Percentiles rank a stretch among this genome's conserved stretches.
Conservation (phyloP, 2,888 invertebrate genomes). For the Petrolisthes manimaculis region DNA sequence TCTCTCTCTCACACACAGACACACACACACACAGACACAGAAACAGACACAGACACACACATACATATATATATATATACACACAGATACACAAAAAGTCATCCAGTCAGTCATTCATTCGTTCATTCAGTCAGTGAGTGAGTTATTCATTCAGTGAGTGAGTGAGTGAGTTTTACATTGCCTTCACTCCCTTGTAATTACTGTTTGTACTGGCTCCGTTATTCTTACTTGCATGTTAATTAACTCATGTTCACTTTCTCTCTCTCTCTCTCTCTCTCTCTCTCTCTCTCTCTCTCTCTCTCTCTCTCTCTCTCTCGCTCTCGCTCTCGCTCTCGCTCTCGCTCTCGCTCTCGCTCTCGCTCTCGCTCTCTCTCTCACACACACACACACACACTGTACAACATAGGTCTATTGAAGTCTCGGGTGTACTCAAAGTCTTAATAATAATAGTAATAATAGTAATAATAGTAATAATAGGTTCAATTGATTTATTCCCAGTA, state of each 20-base stretch:
- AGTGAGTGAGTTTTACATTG: not conserved
- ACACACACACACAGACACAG: slow-evolving; percentile 15
- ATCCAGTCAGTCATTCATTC: not conserved
- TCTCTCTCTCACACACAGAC: not conserved
- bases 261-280: slow-evolving; percentile 17
- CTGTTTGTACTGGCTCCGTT: not conserved
- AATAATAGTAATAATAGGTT: too few relatives aligned
- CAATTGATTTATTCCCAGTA: too few relatives aligned
- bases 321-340: not conserved
- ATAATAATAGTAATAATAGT: too few relatives aligned
- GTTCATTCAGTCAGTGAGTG: not conserved
- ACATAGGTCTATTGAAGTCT: not conserved
- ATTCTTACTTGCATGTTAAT: not conserved
- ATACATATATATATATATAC: too few relatives aligned
- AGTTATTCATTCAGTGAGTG: not conserved
- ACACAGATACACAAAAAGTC: not conserved
- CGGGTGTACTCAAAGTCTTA: not conserved
- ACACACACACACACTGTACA: not conserved
- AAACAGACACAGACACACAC: not conserved
- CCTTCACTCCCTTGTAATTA: not conserved
- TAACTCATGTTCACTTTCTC: not conserved
- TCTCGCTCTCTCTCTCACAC: slow-evolving; percentile 20
- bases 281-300: slow-evolving; percentile 35
- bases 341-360: slow-evolving; percentile 6
- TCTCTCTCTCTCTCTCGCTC: slow-evolving; percentile 20